Percentiles rank a stretch among this genome's conserved stretches.
phyloP scores from a whole-genome alignment of 2,113 vertebrate genomes.

The Junco hyemalis region DNA sequence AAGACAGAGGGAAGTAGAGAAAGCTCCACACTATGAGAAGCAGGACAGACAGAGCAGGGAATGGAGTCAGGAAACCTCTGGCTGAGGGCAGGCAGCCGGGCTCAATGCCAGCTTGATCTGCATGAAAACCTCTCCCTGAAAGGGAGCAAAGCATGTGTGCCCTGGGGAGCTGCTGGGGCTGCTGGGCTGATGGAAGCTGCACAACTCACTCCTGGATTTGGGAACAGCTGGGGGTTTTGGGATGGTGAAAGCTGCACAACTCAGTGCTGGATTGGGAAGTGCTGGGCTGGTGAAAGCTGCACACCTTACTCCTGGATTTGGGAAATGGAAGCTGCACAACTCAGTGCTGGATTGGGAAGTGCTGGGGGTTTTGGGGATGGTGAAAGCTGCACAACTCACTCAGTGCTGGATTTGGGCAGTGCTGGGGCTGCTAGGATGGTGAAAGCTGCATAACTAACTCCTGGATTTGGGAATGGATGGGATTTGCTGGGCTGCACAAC shows the following conservation, averaged over 20 bases:
- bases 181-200: background rate
- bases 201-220: background rate
- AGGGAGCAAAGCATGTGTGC: background rate
- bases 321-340: background rate
- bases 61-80: background rate
- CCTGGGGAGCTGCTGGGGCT: background rate
- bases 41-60: background rate
- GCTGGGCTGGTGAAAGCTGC: background rate
- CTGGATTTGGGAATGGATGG: background rate
- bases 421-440: accelerated
- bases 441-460: background rate
- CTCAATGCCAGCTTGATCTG: background rate
- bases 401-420: background rate
- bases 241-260: background rate
- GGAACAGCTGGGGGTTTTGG: background rate
- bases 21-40: background rate
- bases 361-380: too few species aligned
- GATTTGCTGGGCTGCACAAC: background rate
- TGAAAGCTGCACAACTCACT: background rate
- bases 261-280: accelerated
- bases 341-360: background rate
- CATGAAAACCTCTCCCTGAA: background rate
- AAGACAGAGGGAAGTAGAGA: background rate
- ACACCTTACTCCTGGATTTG: background rate
- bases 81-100: background rate